Evolutionary conservation across 2,888 invertebrate species (phyloP).

Genomic region (Sphaerophoria rueppellii): DNA sequence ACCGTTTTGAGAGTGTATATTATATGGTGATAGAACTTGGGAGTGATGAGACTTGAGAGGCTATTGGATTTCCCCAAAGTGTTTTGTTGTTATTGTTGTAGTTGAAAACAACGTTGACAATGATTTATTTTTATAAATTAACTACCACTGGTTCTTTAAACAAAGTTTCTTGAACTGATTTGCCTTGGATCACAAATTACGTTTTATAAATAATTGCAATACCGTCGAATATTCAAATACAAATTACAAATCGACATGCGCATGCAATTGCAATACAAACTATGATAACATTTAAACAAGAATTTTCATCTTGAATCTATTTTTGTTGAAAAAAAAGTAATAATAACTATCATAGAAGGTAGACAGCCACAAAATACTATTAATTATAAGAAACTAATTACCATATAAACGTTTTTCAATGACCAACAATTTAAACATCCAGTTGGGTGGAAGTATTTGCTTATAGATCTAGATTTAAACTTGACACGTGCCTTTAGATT

Average conservation of each 20-base stretch:
- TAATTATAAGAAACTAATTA: neutral
- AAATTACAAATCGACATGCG: neutral
- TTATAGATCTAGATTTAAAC: neutral
- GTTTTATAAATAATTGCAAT: neutral
- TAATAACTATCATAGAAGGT: no score
- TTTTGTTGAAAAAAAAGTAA: neutral
- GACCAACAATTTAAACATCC: neutral
- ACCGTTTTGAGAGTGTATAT: no score
- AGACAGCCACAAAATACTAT: neutral
- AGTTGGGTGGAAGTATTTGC: neutral
- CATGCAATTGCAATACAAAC: neutral
- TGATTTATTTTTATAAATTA: no score
- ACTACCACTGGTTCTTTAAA: neutral
- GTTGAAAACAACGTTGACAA: no score
- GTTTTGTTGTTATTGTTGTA: no score
- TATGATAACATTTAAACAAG: neutral
- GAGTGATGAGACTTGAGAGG: no score
- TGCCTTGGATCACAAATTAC: neutral
- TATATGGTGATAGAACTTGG: no score
- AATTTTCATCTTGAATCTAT: constrained; percentile 13
- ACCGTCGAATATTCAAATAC: neutral
- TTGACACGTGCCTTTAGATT: no score
- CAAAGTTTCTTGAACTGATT: constrained; percentile 5
- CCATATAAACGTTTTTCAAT: neutral
- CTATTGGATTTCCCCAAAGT: no score